Conservation (phyloP, 2,888 invertebrate genomes). For the Drosophila kambysellisi region DNA sequence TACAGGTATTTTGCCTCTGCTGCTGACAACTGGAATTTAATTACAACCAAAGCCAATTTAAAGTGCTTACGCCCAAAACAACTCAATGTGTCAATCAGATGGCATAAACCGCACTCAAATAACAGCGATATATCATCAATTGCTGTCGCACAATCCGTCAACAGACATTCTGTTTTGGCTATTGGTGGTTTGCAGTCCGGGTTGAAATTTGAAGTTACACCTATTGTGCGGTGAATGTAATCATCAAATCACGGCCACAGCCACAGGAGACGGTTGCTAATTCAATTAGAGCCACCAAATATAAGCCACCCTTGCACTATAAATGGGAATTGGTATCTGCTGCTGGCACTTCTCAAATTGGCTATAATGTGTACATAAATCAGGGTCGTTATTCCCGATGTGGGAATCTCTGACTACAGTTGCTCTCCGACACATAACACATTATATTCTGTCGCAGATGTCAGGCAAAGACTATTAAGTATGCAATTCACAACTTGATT, state of each 20-base stretch:
- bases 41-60: constrained; percentile 52
- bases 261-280: constrained; percentile 47
- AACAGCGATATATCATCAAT: constrained; percentile 2
- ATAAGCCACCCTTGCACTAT: constrained; percentile 29
- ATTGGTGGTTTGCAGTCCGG: neutral
- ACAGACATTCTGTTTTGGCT: neutral
- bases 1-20: constrained; percentile 4
- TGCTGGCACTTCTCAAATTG: constrained; percentile 61
- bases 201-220: neutral
- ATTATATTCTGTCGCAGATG: constrained; percentile 21
- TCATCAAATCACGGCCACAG: constrained; percentile 53
- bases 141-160: constrained; percentile 12
- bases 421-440: constrained; percentile 29
- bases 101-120: constrained; percentile 8
- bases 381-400: constrained; percentile 27
- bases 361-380: constrained; percentile 74
- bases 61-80: constrained; percentile 1
- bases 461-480: constrained; percentile 37
- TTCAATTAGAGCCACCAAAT: constrained; percentile 71
- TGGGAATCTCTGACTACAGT: constrained; percentile 28
- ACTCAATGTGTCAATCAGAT: constrained; percentile 17
- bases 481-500: neutral
- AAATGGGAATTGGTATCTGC: constrained; percentile 44
- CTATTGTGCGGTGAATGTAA: constrained; percentile 41
- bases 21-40: constrained; percentile 64